These are phyloP conservation scores for Nemopilema nomurai DNA, from an alignment of 30 jellyfish, hydroid and myxozoan species.

Conservation along the genomic window DNA sequence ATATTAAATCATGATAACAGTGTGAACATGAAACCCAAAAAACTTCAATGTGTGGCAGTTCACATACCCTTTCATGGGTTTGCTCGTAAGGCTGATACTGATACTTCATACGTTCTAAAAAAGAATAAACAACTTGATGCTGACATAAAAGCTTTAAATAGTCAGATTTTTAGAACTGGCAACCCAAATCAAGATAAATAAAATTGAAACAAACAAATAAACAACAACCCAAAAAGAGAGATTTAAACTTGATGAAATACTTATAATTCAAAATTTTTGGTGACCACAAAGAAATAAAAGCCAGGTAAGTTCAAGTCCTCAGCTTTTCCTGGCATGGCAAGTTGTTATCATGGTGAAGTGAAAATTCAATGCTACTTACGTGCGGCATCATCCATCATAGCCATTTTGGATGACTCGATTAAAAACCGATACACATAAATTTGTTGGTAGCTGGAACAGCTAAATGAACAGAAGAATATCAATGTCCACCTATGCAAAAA, in stretches of 20 bases:
- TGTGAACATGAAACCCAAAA: neutral
- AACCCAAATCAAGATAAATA: too few relatives aligned
- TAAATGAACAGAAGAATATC: neutral
- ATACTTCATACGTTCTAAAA: conserved; percentile 72
- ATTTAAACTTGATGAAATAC: too few relatives aligned
- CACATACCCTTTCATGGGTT: conserved; percentile 76
- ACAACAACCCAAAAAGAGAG: too few relatives aligned
- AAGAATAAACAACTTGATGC: neutral
- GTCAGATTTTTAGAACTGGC: too few relatives aligned
- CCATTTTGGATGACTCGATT: conserved; percentile 50
- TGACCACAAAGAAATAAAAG: too few relatives aligned
- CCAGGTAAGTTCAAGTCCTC: neutral
- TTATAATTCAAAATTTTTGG: too few relatives aligned
- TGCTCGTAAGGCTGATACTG: conserved; percentile 91
- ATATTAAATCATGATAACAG: neutral
- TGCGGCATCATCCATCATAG: conserved; percentile 94
- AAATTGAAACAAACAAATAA: too few relatives aligned
- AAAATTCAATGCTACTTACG: conserved; percentile 49
- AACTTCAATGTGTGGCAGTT: neutral
- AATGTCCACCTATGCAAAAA: neutral
- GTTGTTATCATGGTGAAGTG: neutral
- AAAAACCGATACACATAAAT: neutral
- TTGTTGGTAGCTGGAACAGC: neutral
- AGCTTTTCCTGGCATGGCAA: neutral
- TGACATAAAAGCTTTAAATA: too few relatives aligned